These are phyloP conservation scores for Andricus curvator DNA, from an alignment of 2,888 invertebrate genomes.

Conservation along the genomic window DNA sequence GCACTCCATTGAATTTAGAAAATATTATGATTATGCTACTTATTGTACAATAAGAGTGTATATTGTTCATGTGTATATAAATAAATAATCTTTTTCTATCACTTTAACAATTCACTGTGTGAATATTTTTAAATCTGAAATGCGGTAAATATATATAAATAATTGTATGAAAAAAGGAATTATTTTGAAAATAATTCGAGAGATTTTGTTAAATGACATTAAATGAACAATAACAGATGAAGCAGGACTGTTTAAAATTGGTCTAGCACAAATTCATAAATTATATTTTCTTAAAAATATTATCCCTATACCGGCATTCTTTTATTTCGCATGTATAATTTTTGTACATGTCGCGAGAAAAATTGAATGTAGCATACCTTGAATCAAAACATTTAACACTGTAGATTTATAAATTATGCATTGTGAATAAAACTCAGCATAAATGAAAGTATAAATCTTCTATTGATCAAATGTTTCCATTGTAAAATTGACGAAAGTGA, in stretches of 20 bases:
- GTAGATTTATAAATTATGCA: neutral
- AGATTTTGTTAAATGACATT: neutral
- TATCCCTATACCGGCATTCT: neutral
- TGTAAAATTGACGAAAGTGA: neutral
- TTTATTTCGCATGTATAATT: neutral
- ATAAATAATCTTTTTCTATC: slow-evolving; percentile 66
- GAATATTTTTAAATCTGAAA: neutral
- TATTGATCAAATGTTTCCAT: neutral
- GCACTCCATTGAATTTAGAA: slow-evolving; percentile 53
- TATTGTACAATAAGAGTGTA: slow-evolving; percentile 58
- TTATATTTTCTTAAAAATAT: neutral
- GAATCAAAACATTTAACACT: neutral
- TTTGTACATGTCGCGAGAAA: neutral
- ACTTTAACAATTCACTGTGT: slow-evolving; percentile 44
- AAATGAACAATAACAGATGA: too few relatives aligned
- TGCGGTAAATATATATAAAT: neutral
- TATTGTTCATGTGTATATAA: slow-evolving; percentile 50
- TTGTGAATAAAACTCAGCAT: neutral
- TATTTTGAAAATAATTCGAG: too few relatives aligned
- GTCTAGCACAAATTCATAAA: neutral
- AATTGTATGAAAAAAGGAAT: neutral
- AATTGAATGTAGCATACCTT: neutral
- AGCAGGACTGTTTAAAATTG: neutral
- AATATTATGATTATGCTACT: slow-evolving; percentile 54
- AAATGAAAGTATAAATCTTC: neutral